These are phyloP conservation scores for Scalopus aquaticus DNA, from an alignment of 2,113 vertebrate species.

Conservation along the genomic window DNA sequence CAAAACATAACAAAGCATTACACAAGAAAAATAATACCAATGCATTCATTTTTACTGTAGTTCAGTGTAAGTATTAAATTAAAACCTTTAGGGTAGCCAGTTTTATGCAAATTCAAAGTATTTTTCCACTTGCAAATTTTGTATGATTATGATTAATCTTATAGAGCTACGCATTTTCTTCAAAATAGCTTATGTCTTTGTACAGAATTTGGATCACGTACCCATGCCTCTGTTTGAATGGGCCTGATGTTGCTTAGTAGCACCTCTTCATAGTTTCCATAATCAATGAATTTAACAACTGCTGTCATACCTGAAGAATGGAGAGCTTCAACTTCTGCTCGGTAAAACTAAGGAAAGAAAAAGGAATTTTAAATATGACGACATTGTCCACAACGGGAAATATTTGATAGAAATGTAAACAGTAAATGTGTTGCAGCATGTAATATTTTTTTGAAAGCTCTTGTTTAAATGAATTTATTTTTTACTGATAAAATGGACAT, in stretches of 20 bases:
- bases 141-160: constrained; percentile 58
- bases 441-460: background rate
- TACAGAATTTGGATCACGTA: constrained; percentile 88
- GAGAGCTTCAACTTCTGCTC: constrained; percentile 96
- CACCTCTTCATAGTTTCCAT: constrained; percentile 99
- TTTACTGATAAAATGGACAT: background rate
- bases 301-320: constrained; percentile 97
- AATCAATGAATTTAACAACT: constrained; percentile 97
- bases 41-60: constrained; percentile 46
- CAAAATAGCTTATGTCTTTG: constrained; percentile 79
- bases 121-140: constrained; percentile 52
- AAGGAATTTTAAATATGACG: constrained; percentile 50
- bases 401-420: background rate
- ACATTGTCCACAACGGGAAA: background rate
- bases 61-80: constrained; percentile 65
- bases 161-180: constrained; percentile 76
- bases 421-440: background rate
- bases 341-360: constrained; percentile 92
- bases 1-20: constrained; percentile 77
- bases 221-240: constrained; percentile 91
- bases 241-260: constrained; percentile 97
- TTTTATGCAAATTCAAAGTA: constrained; percentile 64
- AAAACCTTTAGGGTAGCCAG: constrained; percentile 50
- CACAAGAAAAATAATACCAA: constrained; percentile 72
- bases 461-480: background rate